These are phyloP conservation scores for Melieria omissa DNA, from an alignment of 2,888 invertebrate species.

Conservation along the genomic window DNA sequence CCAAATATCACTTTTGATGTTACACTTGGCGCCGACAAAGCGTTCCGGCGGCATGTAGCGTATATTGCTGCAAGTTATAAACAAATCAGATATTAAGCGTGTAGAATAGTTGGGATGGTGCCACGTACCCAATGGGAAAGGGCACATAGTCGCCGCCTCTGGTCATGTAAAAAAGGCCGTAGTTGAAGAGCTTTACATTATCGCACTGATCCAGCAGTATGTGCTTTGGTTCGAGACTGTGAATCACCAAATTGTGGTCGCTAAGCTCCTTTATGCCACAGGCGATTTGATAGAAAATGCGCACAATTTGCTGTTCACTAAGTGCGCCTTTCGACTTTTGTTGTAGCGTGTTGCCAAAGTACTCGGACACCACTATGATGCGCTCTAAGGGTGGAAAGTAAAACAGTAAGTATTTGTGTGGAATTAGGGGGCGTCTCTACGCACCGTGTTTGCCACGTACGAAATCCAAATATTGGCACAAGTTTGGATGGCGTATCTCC, in stretches of 20 bases:
- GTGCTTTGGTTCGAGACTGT: constrained; percentile 85
- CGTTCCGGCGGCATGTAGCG: constrained; percentile 87
- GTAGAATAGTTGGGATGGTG: constrained; percentile 1
- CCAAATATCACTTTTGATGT: constrained; percentile 92
- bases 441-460: constrained; percentile 94
- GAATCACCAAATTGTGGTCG: constrained; percentile 77
- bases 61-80: constrained; percentile 71
- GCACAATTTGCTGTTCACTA: constrained; percentile 68
- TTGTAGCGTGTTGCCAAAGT: constrained; percentile 75
- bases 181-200: constrained; percentile 88
- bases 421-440: constrained; percentile 36
- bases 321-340: constrained; percentile 68
- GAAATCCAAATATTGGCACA: constrained; percentile 92
- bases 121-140: constrained; percentile 84
- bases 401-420: background rate
- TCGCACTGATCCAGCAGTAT: constrained; percentile 79
- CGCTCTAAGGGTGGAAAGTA: constrained; percentile 70
- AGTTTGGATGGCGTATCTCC: constrained; percentile 80
- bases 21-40: constrained; percentile 74
- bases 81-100: constrained; percentile 32
- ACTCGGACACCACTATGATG: constrained; percentile 85
- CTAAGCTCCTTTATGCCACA: constrained; percentile 80
- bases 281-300: constrained; percentile 79
- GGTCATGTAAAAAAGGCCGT: constrained; percentile 94
- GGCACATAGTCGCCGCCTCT: constrained; percentile 85